Evolutionary conservation across 2,113 vertebrate species (phyloP).

Genomic region (Hemiprocne comata): DNA sequence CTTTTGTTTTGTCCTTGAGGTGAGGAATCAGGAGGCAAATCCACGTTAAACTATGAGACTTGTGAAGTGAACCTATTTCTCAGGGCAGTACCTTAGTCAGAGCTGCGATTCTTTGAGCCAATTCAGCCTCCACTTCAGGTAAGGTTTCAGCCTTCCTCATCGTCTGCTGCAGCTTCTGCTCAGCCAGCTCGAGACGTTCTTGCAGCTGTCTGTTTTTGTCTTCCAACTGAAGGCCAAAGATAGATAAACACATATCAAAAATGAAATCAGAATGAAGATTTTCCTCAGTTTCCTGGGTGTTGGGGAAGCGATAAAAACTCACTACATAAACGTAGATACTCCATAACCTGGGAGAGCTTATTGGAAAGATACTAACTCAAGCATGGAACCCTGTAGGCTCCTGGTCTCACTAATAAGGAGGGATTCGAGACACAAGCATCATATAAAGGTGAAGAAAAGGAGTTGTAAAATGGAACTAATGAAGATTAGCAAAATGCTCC

Average conservation of each 20-base stretch:
- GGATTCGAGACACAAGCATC: background rate
- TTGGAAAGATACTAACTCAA: background rate
- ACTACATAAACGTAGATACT: background rate
- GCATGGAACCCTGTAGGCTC: background rate
- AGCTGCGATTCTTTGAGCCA: slow-evolving; percentile 97
- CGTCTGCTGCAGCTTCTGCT: slow-evolving; percentile 98
- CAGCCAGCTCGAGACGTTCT: slow-evolving; percentile 93
- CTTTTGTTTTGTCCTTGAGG: background rate
- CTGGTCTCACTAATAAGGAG: background rate
- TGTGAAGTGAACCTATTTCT: background rate
- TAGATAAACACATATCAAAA: background rate
- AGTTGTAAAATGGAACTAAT: background rate
- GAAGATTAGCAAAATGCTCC: background rate
- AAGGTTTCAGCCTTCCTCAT: slow-evolving; percentile 98
- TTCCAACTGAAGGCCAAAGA: slow-evolving; percentile 85
- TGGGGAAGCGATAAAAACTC: background rate
- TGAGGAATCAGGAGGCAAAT: background rate
- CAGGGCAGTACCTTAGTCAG: slow-evolving; percentile 90
- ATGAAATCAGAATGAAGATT: background rate
- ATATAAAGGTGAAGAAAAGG: background rate
- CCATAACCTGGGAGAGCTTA: background rate
- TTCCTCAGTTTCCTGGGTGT: background rate
- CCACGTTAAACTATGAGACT: background rate
- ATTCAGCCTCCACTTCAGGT: slow-evolving; percentile 97
- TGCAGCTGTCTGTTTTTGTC: slow-evolving; percentile 98